Evolutionary conservation across 2,888 invertebrate species (phyloP), one percentile per base, ranked within the genome.

Genomic region (Tholera decimalis): DNA sequence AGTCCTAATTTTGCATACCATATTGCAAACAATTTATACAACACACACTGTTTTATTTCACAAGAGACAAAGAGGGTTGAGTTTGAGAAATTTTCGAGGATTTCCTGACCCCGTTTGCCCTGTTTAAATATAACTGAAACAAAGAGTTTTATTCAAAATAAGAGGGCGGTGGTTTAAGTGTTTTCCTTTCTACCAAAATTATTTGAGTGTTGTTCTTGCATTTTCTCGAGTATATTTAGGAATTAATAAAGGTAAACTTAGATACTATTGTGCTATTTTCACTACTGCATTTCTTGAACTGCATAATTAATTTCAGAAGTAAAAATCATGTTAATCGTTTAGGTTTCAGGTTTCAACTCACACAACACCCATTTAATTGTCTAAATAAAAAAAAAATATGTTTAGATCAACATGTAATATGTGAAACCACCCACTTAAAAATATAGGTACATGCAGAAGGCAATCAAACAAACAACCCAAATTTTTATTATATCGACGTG

Each of bases 121-220:
- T 62, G 35, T 67, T 63, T 60, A 68, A 65, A 71, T 68, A 61
- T 35, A 64, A 59, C 55, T 46, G 60, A 74, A 71, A 63, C 56
- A 58, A 46, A 49, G 39, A 56, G 24, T 60, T 50, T 81, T 63
- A 72, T 69, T 72, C 50, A 63, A 60, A 69, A 63, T 57, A 69
- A 61, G 58, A 63, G 62, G 24, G 67, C 18, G 54, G 51, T 56
- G 51, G 46, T 58, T 59, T 47, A 60, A 70, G 61, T 74, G 50
- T 43, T 80, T 49, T 30, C 20, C 54, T 60, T 51, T 39, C 28
- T 22, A 50, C 24, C 24, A 41, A 24, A 43, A 61, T 72, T 56
- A 53, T 22, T 35, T 55, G 22, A 59, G 41, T 39, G 39, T 53
- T 24, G 13, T 64, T 50, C 33, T 20, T 58, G 35, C 15, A 58